A percentile compares a stretch with the other conserved stretches of the same genome.
Evolutionary conservation across 1,140 invertebrate genomes (phyloP).

Genomic region (Drosophila leontia): DNA sequence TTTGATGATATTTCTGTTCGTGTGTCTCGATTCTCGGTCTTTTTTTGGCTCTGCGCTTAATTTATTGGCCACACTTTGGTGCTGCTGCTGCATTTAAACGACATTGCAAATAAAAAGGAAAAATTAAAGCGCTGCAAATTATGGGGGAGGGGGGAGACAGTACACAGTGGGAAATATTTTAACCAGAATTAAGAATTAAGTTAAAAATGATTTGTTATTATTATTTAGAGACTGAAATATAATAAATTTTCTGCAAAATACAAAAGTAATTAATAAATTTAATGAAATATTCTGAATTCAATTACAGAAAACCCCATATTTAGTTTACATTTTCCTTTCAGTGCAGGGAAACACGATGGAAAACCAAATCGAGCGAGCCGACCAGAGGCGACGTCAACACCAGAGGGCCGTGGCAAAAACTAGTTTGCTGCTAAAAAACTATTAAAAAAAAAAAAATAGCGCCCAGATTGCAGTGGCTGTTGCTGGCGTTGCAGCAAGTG

Average conservation of each 20-base stretch:
- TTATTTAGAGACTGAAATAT: not conserved
- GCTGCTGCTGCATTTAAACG: conserved; percentile 75
- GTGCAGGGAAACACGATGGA: conserved; percentile 25
- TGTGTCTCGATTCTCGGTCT: conserved; percentile 21
- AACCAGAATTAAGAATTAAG: not conserved
- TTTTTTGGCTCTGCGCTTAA: conserved; percentile 64
- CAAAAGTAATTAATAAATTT: not conserved
- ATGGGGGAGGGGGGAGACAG: conserved; percentile 30
- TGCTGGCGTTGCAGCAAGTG: conserved; percentile 56
- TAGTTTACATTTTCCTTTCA: not conserved
- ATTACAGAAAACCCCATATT: no score
- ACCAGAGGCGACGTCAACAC: conserved; percentile 71
- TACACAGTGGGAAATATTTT: not conserved
- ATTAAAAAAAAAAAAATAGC: conserved; percentile 54
- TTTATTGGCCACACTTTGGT: conserved; percentile 80
- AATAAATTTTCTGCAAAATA: not conserved
- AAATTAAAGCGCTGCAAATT: conserved; percentile 81
- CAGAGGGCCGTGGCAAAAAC: conserved; percentile 65
- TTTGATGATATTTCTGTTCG: conserved; percentile 48
- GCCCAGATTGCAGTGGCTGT: conserved; percentile 61
- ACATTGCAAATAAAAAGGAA: conserved; percentile 82
- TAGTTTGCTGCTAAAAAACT: conserved; percentile 66
- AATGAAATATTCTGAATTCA: not conserved
- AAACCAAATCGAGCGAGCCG: conserved; percentile 33
- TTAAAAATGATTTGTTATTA: not conserved